phyloP scores from a whole-genome alignment of 2,888 invertebrate species.

The Synergus gifuensis region DNA sequence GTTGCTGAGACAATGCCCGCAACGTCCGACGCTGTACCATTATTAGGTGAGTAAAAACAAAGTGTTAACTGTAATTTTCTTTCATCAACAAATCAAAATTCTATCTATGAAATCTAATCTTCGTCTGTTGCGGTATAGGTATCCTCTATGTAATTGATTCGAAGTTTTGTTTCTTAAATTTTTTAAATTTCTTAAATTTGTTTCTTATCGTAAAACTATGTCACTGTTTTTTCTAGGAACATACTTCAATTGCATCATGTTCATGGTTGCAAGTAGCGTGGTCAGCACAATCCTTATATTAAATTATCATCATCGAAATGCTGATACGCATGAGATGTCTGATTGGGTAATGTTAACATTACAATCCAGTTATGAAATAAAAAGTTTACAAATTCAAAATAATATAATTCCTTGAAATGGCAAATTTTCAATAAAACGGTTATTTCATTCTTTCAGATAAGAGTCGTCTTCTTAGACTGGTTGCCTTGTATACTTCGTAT shows the following conservation, averaged over 20 bases:
- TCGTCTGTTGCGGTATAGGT: no score
- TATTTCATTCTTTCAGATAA: conserved; percentile 82
- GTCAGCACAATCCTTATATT: conserved; percentile 98
- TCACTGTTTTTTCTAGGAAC: conserved; percentile 83
- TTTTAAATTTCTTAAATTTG: no score
- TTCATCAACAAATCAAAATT: no score
- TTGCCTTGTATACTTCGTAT: conserved; percentile 97
- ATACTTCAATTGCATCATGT: conserved; percentile 99
- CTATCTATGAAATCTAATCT: no score
- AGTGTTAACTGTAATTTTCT: no score
- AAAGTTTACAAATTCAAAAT: neutral
- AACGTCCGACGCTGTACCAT: conserved; percentile 95
- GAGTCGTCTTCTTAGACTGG: conserved; percentile 96
- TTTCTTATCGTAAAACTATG: no score
- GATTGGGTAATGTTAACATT: conserved; percentile 89
- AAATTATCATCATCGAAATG: conserved; percentile 98
- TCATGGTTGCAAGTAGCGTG: conserved; percentile 99
- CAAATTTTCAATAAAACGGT: neutral
- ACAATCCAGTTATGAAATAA: conserved; percentile 20
- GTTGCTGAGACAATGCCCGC: conserved; percentile 99
- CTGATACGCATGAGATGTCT: conserved; percentile 98
- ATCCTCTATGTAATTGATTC: no score
- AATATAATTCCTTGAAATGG: neutral
- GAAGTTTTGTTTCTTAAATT: no score
- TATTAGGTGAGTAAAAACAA: conserved; percentile 82